Evolutionary conservation across 2,113 vertebrate species (phyloP).

Genomic region (Psephotus haematonotus): DNA sequence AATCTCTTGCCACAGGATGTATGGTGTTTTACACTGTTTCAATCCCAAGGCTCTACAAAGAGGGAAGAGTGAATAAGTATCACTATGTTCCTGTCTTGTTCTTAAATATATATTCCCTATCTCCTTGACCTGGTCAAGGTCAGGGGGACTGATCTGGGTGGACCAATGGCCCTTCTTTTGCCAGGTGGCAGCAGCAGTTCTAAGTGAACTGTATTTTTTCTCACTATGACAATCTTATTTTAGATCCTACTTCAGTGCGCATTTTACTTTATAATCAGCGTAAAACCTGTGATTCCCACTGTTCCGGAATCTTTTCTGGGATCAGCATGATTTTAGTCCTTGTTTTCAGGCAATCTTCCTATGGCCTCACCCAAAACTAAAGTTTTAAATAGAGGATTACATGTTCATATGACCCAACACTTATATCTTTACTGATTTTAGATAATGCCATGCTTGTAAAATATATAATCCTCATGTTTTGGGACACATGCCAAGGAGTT

Average conservation of each 20-base stretch:
- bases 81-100: neutral
- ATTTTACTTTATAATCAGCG: neutral
- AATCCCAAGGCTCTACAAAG: neutral
- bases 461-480: neutral
- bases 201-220: neutral
- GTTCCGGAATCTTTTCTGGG: neutral
- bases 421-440: neutral
- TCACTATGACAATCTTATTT: neutral
- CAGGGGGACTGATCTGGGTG: neutral
- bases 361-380: neutral
- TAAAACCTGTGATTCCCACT: neutral
- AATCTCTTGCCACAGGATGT: neutral
- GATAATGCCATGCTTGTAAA: neutral
- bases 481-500: neutral
- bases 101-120: neutral
- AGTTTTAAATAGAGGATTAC: neutral
- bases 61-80: neutral
- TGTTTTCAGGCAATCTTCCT: neutral
- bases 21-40: neutral
- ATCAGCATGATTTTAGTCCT: neutral
- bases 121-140: neutral
- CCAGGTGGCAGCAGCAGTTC: neutral
- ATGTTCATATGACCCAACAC: neutral
- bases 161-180: neutral
- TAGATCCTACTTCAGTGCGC: neutral